A percentile compares a stretch with the other conserved stretches of the same genome.
These are phyloP conservation scores for Tetrax tetrax DNA, from an alignment of 2,113 vertebrate genomes.

Conservation along the genomic window DNA sequence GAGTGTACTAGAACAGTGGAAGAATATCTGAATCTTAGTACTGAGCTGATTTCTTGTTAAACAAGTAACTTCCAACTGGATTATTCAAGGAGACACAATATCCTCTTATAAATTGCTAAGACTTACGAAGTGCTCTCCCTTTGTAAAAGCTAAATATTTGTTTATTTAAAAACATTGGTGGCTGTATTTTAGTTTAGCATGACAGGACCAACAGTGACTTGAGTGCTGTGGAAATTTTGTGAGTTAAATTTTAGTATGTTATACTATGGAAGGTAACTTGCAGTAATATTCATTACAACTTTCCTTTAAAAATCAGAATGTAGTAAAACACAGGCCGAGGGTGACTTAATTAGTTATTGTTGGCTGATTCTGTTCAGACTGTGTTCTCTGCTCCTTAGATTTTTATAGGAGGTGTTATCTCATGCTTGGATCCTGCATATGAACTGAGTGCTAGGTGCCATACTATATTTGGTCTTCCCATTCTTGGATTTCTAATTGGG, in stretches of 20 bases:
- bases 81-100: slow-evolving; percentile 21
- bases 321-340: neutral
- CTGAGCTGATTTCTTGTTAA: slow-evolving; percentile 1
- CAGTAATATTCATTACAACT: neutral
- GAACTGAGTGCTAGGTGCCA: slow-evolving; percentile 1
- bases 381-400: slow-evolving; percentile 6
- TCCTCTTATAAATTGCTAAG: slow-evolving; percentile 24
- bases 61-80: neutral
- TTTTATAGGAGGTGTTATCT: slow-evolving; percentile 58
- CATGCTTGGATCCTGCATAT: neutral
- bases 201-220: neutral
- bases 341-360: neutral
- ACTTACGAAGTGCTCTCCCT: slow-evolving; percentile 11
- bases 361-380: neutral
- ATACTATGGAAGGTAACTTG: neutral
- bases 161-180: neutral
- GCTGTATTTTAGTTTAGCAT: neutral
- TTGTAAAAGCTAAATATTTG: slow-evolving; percentile 37
- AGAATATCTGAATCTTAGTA: neutral
- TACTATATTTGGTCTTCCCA: slow-evolving; percentile 3
- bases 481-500: slow-evolving; percentile 13
- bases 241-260: neutral
- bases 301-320: neutral
- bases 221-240: neutral
- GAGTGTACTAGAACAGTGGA: neutral